A percentile compares a stretch with the other conserved stretches of the same genome.
Evolutionary conservation across 2,888 invertebrate species (phyloP).

Genomic region (Limenitis camilla): DNA sequence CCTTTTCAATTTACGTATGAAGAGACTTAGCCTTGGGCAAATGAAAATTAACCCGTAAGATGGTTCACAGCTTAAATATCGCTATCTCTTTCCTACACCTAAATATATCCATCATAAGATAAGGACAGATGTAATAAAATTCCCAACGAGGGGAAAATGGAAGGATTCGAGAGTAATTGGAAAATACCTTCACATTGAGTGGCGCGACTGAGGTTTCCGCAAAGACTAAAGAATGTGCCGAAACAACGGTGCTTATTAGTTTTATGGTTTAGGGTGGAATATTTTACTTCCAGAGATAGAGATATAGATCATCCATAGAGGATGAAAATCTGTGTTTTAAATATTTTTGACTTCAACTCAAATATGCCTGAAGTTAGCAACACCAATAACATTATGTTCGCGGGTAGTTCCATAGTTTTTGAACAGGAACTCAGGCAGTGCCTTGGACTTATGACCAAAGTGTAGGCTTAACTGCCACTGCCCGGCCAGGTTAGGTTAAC

Average conservation of each 20-base stretch:
- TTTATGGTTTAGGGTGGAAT: not conserved
- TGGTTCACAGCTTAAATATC: conserved; percentile 42
- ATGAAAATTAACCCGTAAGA: conserved; percentile 68
- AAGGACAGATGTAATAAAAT: conserved; percentile 57
- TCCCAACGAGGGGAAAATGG: conserved; percentile 61
- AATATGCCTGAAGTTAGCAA: too few relatives aligned
- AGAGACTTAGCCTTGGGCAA: conserved; percentile 57
- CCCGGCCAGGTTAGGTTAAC: too few relatives aligned
- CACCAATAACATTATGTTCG: too few relatives aligned
- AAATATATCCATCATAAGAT: conserved; percentile 33
- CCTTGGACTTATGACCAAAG: too few relatives aligned
- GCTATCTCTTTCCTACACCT: conserved; percentile 37
- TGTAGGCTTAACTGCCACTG: too few relatives aligned
- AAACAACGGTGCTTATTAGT: conserved; percentile 3
- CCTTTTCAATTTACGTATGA: conserved; percentile 64
- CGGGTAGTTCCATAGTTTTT: too few relatives aligned
- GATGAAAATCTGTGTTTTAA: too few relatives aligned
- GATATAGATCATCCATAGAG: too few relatives aligned
- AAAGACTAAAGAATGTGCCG: conserved; percentile 21
- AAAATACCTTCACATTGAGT: conserved; percentile 70
- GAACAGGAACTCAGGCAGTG: too few relatives aligned
- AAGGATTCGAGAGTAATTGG: conserved; percentile 73
- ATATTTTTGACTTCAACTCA: too few relatives aligned
- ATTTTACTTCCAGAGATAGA: too few relatives aligned
- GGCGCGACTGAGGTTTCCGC: conserved; percentile 53